phyloP scores from a whole-genome alignment of 2,797 vertebrate species.

The Crenuchus spilurus region DNA sequence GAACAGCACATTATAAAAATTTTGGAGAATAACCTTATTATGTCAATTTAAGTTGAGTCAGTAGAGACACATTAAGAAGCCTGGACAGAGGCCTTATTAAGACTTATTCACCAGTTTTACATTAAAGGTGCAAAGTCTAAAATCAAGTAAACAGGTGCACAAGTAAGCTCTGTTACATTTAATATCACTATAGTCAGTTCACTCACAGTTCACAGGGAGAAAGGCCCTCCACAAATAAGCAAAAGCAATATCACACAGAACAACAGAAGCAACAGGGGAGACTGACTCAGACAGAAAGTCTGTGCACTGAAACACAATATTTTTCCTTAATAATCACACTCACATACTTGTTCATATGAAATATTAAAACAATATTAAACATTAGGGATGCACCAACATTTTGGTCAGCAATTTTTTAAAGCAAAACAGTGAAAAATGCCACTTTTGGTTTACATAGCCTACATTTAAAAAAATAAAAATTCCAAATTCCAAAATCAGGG shows the following conservation, averaged over 20 bases:
- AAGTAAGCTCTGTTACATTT: not conserved
- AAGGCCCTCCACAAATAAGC: not conserved
- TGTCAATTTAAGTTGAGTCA: not conserved
- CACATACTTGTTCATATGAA: too few species aligned
- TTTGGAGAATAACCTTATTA: not conserved
- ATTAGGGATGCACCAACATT: too few species aligned
- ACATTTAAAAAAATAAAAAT: too few species aligned
- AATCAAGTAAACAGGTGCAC: not conserved
- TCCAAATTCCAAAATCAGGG: too few species aligned
- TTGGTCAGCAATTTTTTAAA: too few species aligned
- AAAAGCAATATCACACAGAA: not conserved
- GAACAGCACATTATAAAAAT: not conserved
- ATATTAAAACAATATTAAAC: not conserved
- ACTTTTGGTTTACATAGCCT: too few species aligned
- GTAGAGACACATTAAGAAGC: not conserved
- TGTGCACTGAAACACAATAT: not conserved
- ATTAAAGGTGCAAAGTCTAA: not conserved
- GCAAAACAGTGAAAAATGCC: too few species aligned
- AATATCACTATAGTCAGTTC: not conserved
- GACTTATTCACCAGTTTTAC: too few species aligned
- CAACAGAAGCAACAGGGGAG: not conserved
- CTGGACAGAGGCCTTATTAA: not conserved
- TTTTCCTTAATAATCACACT: not conserved
- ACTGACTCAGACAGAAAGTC: constrained; percentile 5
- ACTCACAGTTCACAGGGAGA: too few species aligned